phyloP scores from a whole-genome alignment of 2,888 invertebrate species.

The Blera fallax region DNA sequence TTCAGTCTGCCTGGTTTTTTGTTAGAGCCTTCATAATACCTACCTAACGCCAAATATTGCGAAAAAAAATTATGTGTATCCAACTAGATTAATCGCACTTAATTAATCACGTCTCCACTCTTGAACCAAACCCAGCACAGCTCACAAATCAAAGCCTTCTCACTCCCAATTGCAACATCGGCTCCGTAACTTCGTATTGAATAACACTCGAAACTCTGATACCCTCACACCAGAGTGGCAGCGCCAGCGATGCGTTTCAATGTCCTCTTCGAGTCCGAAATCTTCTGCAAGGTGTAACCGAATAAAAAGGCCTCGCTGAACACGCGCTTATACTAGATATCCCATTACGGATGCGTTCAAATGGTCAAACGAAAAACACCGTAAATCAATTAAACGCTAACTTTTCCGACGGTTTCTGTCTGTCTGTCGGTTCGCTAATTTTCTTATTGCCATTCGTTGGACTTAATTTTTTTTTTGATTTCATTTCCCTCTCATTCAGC shows the following conservation, averaged over 20 bases:
- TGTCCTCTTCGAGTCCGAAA: constrained; percentile 47
- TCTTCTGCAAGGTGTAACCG: constrained; percentile 42
- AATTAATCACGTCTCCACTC: constrained; percentile 8
- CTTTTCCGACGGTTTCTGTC: constrained; percentile 67
- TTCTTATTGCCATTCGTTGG: constrained; percentile 56
- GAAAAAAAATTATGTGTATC: not conserved
- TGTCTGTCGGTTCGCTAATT: constrained; percentile 56
- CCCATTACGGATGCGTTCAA: constrained; percentile 69
- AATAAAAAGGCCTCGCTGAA: constrained; percentile 5
- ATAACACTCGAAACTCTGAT: constrained; percentile 40
- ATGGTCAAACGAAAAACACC: constrained; percentile 50
- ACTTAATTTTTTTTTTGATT: constrained; percentile 47
- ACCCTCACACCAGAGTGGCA: constrained; percentile 4
- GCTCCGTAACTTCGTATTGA: constrained; percentile 23
- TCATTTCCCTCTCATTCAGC: constrained; percentile 41
- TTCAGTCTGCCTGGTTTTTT: no score
- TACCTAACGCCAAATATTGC: not conserved
- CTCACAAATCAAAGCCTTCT: constrained; percentile 45
- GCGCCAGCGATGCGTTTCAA: constrained; percentile 46
- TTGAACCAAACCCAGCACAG: constrained; percentile 26
- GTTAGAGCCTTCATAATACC: no score
- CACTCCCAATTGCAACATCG: constrained; percentile 19
- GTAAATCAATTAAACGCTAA: constrained; percentile 69
- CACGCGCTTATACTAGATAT: constrained; percentile 25
- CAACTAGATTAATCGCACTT: not conserved